Evolutionary conservation across 2,888 invertebrate genomes (phyloP), one percentile per base, ranked within the genome.

Genomic region (Onchidella celtica): DNA sequence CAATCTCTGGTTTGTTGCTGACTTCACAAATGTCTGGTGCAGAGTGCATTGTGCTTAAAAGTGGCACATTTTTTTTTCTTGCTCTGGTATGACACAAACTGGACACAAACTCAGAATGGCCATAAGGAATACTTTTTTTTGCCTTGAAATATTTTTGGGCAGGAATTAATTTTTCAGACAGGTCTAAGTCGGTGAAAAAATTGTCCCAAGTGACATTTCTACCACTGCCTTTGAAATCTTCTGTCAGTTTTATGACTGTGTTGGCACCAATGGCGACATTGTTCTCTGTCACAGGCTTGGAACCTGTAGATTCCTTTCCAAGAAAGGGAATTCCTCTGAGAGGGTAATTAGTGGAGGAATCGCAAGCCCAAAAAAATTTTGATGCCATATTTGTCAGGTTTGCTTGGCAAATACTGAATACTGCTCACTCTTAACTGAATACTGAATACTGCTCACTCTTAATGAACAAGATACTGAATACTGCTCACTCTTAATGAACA

Each of bases 1-100:
- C 70, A 17, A 86, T 84, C n/a, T 85, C 85, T 61, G 85, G 83
- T 34, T 69, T 61, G n/a, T 73, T 72, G 21, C 55, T 78, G 24
- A 27, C n/a, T 29, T 27, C 70, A 40, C 47, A 61, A 61, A 61
- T 27, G 24, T 61, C 61, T 61, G 61, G 61, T 27, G n/a, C 24
- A 61, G n/a, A 24, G 27, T 61, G 61, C 61, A 47, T 47, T 47
- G 47, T 47, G 47, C 47, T 47, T 47, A 47, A 47, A 47, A 47
- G 66, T 9, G 4, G 40, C 70, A 70, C 40, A 38, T 70, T 70
- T 36, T 6, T 27, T 27, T 29, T 55, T 72, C 27, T 72, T 47
- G 24, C 55, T 72, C 32, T 72, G 72, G 55, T 47, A 72, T 11
- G 72, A 72, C 6, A 72, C 55, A 4, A 55, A 21, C 36, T 3